Percentiles rank a stretch among this genome's conserved stretches.
These are phyloP conservation scores for Mesembrinibis cayennensis DNA, from an alignment of 2,113 vertebrate species.

Conservation along the genomic window DNA sequence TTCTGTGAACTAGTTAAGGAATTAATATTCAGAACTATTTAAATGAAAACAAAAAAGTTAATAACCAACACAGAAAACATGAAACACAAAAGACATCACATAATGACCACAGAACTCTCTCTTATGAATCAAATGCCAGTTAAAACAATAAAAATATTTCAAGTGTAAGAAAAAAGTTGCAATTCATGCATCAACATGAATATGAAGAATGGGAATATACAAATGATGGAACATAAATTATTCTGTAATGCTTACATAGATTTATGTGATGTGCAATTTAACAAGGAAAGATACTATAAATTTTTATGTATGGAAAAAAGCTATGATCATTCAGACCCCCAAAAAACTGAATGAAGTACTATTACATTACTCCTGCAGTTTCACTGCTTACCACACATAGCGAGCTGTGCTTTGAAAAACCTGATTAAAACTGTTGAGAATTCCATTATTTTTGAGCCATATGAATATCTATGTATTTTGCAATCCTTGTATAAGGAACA, in stretches of 20 bases:
- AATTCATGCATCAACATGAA: not conserved
- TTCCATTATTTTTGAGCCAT: not conserved
- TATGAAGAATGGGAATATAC: not conserved
- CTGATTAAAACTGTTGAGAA: not conserved
- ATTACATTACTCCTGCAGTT: not conserved
- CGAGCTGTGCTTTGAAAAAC: not conserved
- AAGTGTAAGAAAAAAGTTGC: not conserved
- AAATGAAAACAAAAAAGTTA: not conserved
- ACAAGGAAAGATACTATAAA: slow-evolving; percentile 13
- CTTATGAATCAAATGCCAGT: not conserved
- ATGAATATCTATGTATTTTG: not conserved
- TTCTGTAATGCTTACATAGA: not conserved
- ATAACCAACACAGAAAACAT: not conserved
- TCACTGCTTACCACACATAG: not conserved
- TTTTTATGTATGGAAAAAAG: slow-evolving; percentile 9
- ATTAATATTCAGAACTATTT: not conserved
- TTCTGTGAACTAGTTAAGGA: not conserved
- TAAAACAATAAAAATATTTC: not conserved
- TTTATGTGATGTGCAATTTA: slow-evolving; percentile 47
- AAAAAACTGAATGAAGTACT: slow-evolving; percentile 30
- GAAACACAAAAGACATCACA: not conserved
- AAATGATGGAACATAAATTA: not conserved
- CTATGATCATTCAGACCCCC: not conserved
- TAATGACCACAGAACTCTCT: not conserved
- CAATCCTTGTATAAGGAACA: not conserved